Evolutionary conservation across 1,140 invertebrate species (phyloP).

Genomic region (Solen grandis): DNA sequence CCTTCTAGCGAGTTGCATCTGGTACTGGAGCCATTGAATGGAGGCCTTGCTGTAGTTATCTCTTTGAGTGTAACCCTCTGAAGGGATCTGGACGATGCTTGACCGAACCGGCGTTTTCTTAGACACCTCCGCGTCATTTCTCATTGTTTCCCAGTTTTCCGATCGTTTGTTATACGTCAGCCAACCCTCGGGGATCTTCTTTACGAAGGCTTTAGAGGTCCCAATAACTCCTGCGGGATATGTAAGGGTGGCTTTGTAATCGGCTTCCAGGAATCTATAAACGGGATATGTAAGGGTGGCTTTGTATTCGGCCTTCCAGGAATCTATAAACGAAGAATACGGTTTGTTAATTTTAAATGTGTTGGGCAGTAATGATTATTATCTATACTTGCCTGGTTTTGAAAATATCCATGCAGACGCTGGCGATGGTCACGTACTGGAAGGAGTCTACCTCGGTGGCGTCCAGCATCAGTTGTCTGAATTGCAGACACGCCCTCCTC

Average conservation of each 20-base stretch:
- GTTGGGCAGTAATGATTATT: no score
- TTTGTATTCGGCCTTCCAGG: no score
- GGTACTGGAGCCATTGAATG: slow-evolving; percentile 27
- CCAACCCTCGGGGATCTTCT: neutral
- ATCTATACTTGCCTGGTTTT: no score
- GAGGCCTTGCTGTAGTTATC: slow-evolving; percentile 18
- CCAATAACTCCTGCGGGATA: neutral
- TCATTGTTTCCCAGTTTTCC: neutral
- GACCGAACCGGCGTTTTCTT: neutral
- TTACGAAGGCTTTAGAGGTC: neutral
- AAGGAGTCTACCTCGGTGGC: slow-evolving; percentile 24
- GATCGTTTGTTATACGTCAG: neutral
- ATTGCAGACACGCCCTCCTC: slow-evolving; percentile 42
- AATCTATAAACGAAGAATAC: neutral
- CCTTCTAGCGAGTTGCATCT: no score
- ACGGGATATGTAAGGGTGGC: neutral
- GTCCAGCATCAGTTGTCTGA: slow-evolving; percentile 37
- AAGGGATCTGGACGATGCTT: slow-evolving; percentile 29
- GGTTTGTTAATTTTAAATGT: neutral
- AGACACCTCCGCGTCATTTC: no score
- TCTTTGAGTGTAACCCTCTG: slow-evolving; percentile 55
- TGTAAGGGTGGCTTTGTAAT: neutral
- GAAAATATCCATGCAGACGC: no score
- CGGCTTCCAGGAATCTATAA: neutral
- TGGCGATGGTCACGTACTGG: no score